Conservation (phyloP, 2,888 invertebrate species). For the Phragmatobia fuliginosa region DNA sequence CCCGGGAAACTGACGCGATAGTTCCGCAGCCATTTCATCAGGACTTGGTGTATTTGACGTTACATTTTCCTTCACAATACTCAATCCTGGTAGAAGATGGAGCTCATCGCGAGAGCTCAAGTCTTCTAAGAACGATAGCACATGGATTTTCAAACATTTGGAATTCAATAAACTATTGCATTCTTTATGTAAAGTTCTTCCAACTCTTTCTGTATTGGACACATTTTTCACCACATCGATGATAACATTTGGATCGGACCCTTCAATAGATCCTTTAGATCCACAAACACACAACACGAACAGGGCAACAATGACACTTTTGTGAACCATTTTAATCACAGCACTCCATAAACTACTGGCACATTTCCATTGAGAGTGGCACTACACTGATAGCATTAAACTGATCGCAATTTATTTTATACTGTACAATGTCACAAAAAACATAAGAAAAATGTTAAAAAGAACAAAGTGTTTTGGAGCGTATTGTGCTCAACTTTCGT, state of each 20-base stretch:
- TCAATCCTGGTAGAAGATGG: conserved; percentile 91
- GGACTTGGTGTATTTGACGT: conserved; percentile 78
- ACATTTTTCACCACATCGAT: conserved; percentile 53
- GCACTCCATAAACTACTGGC: conserved; percentile 56
- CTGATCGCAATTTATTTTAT: conserved; percentile 76
- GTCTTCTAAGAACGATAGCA: conserved; percentile 91
- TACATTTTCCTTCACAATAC: conserved; percentile 89
- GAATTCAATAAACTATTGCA: conserved; percentile 84
- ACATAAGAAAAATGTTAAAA: conserved; percentile 69
- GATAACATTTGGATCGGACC: conserved; percentile 62
- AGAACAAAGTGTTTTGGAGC: conserved; percentile 59
- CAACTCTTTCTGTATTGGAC: conserved; percentile 65
- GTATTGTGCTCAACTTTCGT: conserved; percentile 76
- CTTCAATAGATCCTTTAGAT: conserved; percentile 68
- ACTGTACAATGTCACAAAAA: conserved; percentile 63
- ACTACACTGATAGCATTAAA: conserved; percentile 67
- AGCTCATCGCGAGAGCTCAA: conserved; percentile 90
- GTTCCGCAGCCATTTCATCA: conserved; percentile 89
- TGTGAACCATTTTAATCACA: conserved; percentile 67
- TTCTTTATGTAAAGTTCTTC: conserved; percentile 75
- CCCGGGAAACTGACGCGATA: conserved; percentile 92
- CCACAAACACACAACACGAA: conserved; percentile 55
- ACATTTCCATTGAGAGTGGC: conserved; percentile 68
- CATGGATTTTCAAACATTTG: conserved; percentile 92
- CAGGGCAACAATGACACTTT: conserved; percentile 59